These are phyloP conservation scores for Mayetiola destructor DNA, from an alignment of 2,888 invertebrate genomes.

Conservation along the genomic window DNA sequence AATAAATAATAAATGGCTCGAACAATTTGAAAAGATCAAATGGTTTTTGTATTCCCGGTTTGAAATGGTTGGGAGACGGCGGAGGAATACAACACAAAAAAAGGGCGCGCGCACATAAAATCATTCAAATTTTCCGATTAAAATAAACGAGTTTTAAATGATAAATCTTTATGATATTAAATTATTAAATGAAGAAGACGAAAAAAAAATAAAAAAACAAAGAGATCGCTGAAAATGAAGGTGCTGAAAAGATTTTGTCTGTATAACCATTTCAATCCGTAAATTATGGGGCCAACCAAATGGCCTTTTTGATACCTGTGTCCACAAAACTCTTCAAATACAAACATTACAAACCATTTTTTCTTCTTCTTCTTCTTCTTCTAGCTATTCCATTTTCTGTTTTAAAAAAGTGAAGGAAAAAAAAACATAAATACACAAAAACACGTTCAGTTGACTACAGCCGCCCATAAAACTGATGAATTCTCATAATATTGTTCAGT, in stretches of 20 bases:
- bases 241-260: too few species aligned
- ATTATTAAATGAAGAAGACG: neutral
- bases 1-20: neutral
- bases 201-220: neutral
- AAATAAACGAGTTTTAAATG: neutral
- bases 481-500: neutral
- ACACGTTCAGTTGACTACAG: neutral
- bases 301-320: neutral
- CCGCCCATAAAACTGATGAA: neutral
- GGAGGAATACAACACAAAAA: neutral
- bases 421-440: neutral
- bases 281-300: neutral
- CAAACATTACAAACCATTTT: neutral
- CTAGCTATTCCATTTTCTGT: neutral
- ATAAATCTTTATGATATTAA: neutral
- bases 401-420: neutral
- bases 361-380: neutral
- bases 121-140: neutral
- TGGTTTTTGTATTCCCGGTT: neutral
- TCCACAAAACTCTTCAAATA: neutral
- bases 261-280: too few species aligned
- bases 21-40: neutral
- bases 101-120: neutral
- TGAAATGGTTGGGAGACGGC: neutral
- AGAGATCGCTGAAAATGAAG: neutral